Evolutionary conservation across 2,888 invertebrate species (phyloP).

Genomic region (Polyommatus icarus): DNA sequence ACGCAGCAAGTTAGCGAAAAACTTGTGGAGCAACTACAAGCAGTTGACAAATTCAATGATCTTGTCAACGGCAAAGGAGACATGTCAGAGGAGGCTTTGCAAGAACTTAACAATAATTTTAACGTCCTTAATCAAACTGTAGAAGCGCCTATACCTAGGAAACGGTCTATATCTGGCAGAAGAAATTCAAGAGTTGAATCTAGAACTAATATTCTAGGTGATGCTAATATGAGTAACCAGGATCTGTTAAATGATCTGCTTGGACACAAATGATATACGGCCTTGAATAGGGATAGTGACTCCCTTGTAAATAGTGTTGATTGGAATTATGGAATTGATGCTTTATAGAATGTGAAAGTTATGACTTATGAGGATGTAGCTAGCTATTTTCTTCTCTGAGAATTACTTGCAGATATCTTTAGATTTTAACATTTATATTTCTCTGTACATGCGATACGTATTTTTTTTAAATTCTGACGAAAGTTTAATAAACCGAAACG

Average conservation of each 20-base stretch:
- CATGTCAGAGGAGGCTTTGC: slow-evolving; percentile 58
- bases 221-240: slow-evolving; percentile 66
- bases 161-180: slow-evolving; percentile 61
- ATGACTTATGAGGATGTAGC: neutral
- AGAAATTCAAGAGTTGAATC: slow-evolving; percentile 51
- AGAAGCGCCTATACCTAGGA: slow-evolving; percentile 53
- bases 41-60: slow-evolving; percentile 75
- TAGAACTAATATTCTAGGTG: slow-evolving; percentile 58
- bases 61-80: slow-evolving; percentile 62
- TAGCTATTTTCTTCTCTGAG: neutral
- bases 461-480: neutral
- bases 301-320: neutral
- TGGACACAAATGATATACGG: slow-evolving; percentile 68
- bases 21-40: slow-evolving; percentile 71
- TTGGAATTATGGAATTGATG: neutral
- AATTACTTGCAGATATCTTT: neutral
- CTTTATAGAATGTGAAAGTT: neutral
- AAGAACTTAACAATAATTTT: slow-evolving; percentile 69
- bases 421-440: neutral
- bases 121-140: slow-evolving; percentile 62
- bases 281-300: slow-evolving; percentile 26
- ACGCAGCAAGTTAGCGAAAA: slow-evolving; percentile 72
- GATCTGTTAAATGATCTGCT: slow-evolving; percentile 68
- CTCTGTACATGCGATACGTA: neutral
- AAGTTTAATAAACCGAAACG: neutral